Evolutionary conservation across 53 echinoderm and acorn worm species (phyloP).

Genomic region (Antedon mediterranea): DNA sequence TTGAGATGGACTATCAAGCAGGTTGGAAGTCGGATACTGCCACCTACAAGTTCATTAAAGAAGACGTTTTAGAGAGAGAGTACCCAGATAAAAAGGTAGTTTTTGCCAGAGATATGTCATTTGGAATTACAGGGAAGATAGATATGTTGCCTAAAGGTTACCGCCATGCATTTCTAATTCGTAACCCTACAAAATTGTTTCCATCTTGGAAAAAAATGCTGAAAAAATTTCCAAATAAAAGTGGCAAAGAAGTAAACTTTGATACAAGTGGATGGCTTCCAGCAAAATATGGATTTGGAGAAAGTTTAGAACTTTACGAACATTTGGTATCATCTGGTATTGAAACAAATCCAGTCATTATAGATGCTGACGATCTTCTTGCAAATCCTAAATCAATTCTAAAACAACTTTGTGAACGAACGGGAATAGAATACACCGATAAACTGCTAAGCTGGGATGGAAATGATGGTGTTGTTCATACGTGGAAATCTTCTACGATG

Average conservation of each 20-base stretch:
- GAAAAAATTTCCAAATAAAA: constrained; percentile 6
- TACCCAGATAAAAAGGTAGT: not conserved
- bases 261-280: not conserved
- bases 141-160: constrained; percentile 26
- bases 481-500: not conserved
- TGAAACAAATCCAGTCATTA: not conserved
- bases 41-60: not conserved
- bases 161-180: constrained; percentile 26
- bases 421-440: not conserved
- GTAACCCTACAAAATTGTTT: constrained; percentile 21
- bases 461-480: not conserved
- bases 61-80: not conserved
- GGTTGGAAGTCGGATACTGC: not conserved
- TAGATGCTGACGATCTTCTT: not conserved
- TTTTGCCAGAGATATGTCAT: constrained; percentile 26
- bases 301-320: not conserved
- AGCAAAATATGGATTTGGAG: not conserved
- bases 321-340: not conserved
- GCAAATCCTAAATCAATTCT: not conserved
- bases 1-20: not conserved
- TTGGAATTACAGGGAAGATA: constrained; percentile 8
- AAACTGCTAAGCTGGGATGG: not conserved
- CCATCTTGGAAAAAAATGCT: constrained; percentile 28
- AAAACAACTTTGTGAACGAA: not conserved
- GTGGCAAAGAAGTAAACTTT: constrained; percentile 6